Conservation (phyloP, 1,140 invertebrate genomes). For the Aethina tumida region DNA sequence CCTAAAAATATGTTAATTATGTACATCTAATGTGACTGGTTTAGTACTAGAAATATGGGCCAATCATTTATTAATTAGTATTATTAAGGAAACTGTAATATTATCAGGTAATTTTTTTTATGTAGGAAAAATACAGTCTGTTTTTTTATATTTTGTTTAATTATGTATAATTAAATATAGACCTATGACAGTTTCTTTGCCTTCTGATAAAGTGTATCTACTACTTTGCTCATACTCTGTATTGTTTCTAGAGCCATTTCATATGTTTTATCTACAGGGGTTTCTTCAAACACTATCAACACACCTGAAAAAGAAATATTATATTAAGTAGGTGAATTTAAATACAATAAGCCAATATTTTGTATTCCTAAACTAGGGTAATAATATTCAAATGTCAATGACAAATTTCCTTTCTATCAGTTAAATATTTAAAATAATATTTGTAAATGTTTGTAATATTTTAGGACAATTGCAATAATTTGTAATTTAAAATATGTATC, state of each 20-base stretch:
- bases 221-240: slow-evolving; percentile 98
- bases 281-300: slow-evolving; percentile 94
- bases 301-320: slow-evolving; percentile 46
- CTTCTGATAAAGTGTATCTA: slow-evolving; percentile 96
- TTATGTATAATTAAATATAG: slow-evolving; percentile 19
- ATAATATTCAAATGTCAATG: no score
- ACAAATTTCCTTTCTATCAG: no score
- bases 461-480: no score
- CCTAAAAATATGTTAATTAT: slow-evolving; percentile 20
- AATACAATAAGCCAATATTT: no score
- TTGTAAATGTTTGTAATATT: no score
- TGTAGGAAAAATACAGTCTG: slow-evolving; percentile 32
- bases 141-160: slow-evolving; percentile 18
- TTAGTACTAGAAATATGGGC: not conserved
- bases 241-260: slow-evolving; percentile 95
- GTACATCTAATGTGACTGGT: slow-evolving; percentile 15
- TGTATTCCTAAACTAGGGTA: no score
- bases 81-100: no score
- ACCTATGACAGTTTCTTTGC: slow-evolving; percentile 93
- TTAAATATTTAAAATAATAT: no score
- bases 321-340: no score
- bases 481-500: no score
- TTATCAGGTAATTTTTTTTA: no score
- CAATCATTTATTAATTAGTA: slow-evolving; percentile 4
- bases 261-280: slow-evolving; percentile 91